These are phyloP conservation scores for Meliscaeva auricollis DNA, from an alignment of 2,888 invertebrate species.

Conservation along the genomic window DNA sequence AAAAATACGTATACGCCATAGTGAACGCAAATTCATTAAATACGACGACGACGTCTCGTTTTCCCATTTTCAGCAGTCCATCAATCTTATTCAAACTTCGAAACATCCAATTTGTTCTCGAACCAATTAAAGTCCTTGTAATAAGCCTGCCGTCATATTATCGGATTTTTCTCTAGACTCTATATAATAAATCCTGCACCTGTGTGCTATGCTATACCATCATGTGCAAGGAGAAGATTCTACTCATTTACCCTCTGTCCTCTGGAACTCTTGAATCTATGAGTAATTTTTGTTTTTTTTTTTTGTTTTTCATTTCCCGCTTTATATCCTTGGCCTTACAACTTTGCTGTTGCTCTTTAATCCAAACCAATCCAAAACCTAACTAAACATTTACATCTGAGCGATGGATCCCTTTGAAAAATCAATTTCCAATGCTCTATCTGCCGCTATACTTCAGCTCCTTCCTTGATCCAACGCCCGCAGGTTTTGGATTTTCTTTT, in stretches of 20 bases:
- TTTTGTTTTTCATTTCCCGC: neutral
- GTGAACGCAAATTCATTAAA: constrained; percentile 25
- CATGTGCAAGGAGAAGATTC: neutral
- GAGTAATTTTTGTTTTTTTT: constrained; percentile 6
- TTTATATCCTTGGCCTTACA: constrained; percentile 9
- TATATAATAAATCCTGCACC: constrained; percentile 30
- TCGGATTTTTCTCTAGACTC: constrained; percentile 31
- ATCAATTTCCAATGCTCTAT: constrained; percentile 55
- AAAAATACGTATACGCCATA: neutral
- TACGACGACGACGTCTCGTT: neutral
- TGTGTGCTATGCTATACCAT: neutral
- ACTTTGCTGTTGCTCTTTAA: neutral
- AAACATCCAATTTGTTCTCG: constrained; percentile 41
- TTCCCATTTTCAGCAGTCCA: constrained; percentile 34
- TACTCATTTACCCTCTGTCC: constrained; percentile 4
- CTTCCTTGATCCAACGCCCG: neutral
- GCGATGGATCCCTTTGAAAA: constrained; percentile 49
- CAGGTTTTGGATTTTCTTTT: constrained; percentile 3
- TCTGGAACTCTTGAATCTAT: neutral
- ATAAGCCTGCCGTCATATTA: constrained; percentile 43
- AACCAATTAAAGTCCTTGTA: constrained; percentile 48
- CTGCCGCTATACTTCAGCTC: neutral
- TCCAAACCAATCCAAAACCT: neutral
- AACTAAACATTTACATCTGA: constrained; percentile 5
- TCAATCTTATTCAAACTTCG: constrained; percentile 31